Conservation (phyloP, 2,888 invertebrate species). For the Mythimna impura region DNA sequence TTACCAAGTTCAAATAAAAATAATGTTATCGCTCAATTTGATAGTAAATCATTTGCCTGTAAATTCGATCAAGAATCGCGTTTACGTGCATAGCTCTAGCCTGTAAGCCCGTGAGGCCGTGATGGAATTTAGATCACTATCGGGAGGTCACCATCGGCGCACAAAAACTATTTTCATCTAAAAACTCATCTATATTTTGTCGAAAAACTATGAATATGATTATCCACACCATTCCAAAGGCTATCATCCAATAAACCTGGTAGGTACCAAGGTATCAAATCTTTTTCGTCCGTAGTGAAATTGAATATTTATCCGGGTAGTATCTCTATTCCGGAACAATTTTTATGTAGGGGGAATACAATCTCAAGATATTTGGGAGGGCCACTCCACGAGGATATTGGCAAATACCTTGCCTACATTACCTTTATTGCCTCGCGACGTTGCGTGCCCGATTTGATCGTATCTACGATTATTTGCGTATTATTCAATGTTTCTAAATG, state of each 20-base stretch:
- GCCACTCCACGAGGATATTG: constrained; percentile 89
- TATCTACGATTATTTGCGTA: constrained; percentile 84
- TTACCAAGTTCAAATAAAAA: background rate
- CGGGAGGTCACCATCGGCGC: constrained; percentile 69
- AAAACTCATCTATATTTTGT: constrained; percentile 80
- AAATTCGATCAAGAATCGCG: constrained; percentile 47
- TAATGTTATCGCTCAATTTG: constrained; percentile 3
- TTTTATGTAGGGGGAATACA: constrained; percentile 90
- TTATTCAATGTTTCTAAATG: constrained; percentile 83
- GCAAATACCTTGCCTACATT: constrained; percentile 90
- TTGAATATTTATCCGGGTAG: constrained; percentile 91
- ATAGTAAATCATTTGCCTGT: constrained; percentile 33
- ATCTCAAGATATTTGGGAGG: constrained; percentile 89
- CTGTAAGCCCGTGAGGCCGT: constrained; percentile 64
- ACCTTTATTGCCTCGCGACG: constrained; percentile 89
- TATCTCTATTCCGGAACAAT: constrained; percentile 90
- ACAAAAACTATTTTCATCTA: constrained; percentile 77
- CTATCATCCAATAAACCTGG: constrained; percentile 89
- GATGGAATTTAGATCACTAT: constrained; percentile 71
- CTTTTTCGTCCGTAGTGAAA: constrained; percentile 90
- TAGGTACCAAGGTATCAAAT: constrained; percentile 90
- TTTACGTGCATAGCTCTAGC: constrained; percentile 51
- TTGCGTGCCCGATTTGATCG: constrained; percentile 85
- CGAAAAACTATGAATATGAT: constrained; percentile 89
- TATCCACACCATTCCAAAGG: constrained; percentile 89